These are phyloP conservation scores for Rhinatrema bivittatum DNA, from an alignment of 2,797 vertebrate genomes.

Conservation along the genomic window DNA sequence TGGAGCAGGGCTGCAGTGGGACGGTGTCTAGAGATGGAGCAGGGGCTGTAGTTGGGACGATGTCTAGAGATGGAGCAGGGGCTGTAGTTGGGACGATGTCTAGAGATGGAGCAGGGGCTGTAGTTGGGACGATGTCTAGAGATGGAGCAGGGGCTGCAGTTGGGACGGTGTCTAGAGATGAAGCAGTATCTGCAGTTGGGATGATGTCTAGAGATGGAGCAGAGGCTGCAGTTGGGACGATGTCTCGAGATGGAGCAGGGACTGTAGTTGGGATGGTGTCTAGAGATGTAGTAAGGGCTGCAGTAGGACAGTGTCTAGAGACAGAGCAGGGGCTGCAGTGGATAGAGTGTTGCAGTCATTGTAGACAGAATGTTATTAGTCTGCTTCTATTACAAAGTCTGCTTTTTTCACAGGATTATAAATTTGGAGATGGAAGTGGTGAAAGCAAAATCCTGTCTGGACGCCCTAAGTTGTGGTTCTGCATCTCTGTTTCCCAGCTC, in stretches of 20 bases:
- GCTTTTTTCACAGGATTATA: conserved; percentile 39
- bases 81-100: neutral
- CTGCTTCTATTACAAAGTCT: too few relatives aligned
- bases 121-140: neutral
- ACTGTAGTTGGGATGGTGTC: too few relatives aligned
- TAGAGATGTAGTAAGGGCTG: neutral
- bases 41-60: neutral
- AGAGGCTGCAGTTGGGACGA: neutral
- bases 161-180: neutral
- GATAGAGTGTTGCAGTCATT: neutral
- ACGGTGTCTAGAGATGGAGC: neutral
- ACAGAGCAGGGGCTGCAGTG: neutral
- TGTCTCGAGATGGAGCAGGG: neutral
- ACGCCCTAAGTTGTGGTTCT: conserved; percentile 13
- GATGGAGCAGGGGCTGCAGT: neutral
- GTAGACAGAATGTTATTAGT: too few relatives aligned
- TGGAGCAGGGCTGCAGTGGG: neutral
- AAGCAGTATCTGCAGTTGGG: neutral
- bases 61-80: neutral
- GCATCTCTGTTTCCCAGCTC: neutral
- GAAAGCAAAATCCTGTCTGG: conserved; percentile 44
- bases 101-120: neutral
- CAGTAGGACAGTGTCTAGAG: too few relatives aligned
- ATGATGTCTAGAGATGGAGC: neutral
- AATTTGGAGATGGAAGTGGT: conserved; percentile 53